Evolutionary conservation across 2,888 invertebrate species (phyloP).

Genomic region (Nomada ruficornis): DNA sequence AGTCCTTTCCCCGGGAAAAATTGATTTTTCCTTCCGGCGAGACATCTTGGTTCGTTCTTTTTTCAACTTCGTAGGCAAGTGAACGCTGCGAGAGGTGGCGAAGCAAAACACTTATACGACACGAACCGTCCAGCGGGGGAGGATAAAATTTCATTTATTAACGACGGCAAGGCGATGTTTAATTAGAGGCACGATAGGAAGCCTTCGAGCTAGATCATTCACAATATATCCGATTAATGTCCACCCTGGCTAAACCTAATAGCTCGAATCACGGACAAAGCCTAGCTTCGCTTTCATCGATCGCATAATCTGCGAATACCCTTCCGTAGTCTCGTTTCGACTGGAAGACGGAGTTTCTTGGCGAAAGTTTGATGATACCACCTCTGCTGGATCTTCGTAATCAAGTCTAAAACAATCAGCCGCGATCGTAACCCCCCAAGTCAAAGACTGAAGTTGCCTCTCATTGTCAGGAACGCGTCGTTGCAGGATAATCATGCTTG

Average conservation of each 20-base stretch:
- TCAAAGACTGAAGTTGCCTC: slow-evolving; percentile 46
- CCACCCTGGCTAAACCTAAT: slow-evolving; percentile 11
- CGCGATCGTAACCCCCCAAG: slow-evolving; percentile 29
- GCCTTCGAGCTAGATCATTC: slow-evolving; percentile 15
- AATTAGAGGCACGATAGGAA: slow-evolving; percentile 6
- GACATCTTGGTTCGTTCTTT: neutral
- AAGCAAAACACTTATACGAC: neutral
- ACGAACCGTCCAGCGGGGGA: neutral
- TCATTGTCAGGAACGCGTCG: neutral
- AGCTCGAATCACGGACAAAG: slow-evolving; percentile 42
- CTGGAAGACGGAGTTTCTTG: slow-evolving; percentile 37
- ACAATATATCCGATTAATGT: slow-evolving; percentile 36
- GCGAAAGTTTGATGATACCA: slow-evolving; percentile 60
- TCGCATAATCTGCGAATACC: slow-evolving; percentile 53
- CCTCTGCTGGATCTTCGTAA: slow-evolving; percentile 23
- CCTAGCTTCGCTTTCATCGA: slow-evolving; percentile 43
- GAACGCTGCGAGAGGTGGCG: neutral
- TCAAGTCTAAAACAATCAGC: slow-evolving; percentile 53
- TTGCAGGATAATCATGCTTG: slow-evolving; percentile 22
- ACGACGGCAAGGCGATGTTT: neutral
- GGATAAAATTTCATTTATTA: slow-evolving; percentile 7
- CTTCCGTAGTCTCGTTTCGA: slow-evolving; percentile 27
- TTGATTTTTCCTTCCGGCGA: slow-evolving; percentile 31
- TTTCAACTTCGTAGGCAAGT: neutral
- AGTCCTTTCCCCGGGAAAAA: slow-evolving; percentile 19